A percentile compares a stretch with the other conserved stretches of the same genome.
These are phyloP conservation scores for Arvicanthis niloticus DNA, from an alignment of 2,113 vertebrate genomes.

Conservation along the genomic window DNA sequence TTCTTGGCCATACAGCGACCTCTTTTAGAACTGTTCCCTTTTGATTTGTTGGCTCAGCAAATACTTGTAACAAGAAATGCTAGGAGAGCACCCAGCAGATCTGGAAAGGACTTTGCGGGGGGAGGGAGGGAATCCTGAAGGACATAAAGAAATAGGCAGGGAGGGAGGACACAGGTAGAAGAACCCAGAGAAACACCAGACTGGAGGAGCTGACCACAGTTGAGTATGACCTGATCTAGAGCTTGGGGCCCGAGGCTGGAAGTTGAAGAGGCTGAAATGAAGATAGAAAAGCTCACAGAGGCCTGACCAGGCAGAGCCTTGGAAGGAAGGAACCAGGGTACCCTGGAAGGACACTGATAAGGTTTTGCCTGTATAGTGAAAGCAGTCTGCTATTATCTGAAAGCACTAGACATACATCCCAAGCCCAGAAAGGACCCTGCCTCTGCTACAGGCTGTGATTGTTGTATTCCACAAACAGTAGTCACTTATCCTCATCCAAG, in stretches of 20 bases:
- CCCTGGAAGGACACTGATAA: background rate
- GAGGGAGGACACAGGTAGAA: background rate
- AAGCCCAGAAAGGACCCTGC: background rate
- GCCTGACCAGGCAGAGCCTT: background rate
- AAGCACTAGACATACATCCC: background rate
- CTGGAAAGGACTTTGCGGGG: background rate
- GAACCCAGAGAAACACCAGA: background rate
- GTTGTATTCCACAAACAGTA: background rate
- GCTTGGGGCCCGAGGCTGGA: rapidly evolving
- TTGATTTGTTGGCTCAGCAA: background rate
- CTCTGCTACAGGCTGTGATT: background rate
- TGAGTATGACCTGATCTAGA: background rate
- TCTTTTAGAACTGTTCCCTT: background rate
- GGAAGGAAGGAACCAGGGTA: background rate
- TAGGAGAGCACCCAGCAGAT: background rate
- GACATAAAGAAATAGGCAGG: background rate
- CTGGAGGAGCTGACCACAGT: background rate
- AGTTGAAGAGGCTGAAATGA: background rate
- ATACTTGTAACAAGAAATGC: background rate
- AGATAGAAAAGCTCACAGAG: background rate
- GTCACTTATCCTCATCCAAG: background rate
- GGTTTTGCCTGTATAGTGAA: background rate
- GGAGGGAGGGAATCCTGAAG: background rate
- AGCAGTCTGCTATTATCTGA: background rate
- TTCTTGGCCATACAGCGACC: background rate